These are phyloP conservation scores for Dolichomitus sp. DNA, from an alignment of 2,888 invertebrate genomes.

Conservation along the genomic window DNA sequence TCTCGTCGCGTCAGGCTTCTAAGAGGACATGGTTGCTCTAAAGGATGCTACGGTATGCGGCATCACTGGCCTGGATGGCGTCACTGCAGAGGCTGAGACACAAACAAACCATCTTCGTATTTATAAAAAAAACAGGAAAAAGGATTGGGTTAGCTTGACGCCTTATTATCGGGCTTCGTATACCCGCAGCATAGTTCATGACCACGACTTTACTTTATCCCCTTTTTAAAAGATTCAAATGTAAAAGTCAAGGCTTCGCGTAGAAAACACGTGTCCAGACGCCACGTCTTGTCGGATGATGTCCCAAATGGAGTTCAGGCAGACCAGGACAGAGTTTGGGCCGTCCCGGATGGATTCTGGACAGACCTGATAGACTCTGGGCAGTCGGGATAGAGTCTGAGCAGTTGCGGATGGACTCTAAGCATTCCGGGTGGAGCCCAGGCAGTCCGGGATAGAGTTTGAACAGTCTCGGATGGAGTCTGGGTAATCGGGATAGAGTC, in stretches of 20 bases:
- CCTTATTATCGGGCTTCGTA: background rate
- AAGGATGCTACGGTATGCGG: background rate
- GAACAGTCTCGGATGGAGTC: too few species aligned
- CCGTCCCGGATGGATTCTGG: too few species aligned
- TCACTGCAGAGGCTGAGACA: slow-evolving; percentile 61
- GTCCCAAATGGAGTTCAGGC: too few species aligned
- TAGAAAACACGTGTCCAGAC: too few species aligned
- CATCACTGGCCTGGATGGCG: slow-evolving; percentile 47
- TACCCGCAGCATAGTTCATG: background rate
- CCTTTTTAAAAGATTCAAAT: background rate
- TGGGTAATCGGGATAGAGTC: too few species aligned
- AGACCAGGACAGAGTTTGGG: too few species aligned
- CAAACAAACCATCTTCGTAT: slow-evolving; percentile 6
- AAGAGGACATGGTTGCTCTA: slow-evolving; percentile 24
- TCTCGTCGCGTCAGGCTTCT: slow-evolving; percentile 57
- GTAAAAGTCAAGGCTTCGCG: background rate
- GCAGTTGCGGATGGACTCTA: too few species aligned
- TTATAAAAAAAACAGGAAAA: background rate
- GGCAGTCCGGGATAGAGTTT: too few species aligned
- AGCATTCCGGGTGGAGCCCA: too few species aligned
- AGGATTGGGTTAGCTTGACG: background rate
- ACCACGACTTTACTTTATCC: background rate
- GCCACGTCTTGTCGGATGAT: too few species aligned
- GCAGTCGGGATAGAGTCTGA: too few species aligned
- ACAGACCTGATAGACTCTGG: too few species aligned